A percentile compares a stretch with the other conserved stretches of the same genome.
These are phyloP conservation scores for Mamestra configurata DNA, from an alignment of 1,140 invertebrate genomes.

Conservation along the genomic window DNA sequence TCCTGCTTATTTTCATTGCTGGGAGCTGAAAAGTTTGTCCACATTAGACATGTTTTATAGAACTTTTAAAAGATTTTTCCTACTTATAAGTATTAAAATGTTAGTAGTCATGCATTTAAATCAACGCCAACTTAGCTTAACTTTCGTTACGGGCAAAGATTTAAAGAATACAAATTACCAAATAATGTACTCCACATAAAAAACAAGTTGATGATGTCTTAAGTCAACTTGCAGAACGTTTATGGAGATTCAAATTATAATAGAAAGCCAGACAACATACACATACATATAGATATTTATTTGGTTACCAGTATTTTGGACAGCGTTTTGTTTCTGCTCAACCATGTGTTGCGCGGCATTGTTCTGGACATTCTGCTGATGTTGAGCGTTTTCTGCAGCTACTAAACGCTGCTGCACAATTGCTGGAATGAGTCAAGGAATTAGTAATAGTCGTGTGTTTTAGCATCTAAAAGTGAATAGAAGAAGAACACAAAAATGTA, in stretches of 20 bases:
- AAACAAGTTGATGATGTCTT: slow-evolving; percentile 82
- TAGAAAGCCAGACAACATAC: background rate
- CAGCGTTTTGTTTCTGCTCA: slow-evolving; percentile 75
- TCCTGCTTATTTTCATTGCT: slow-evolving; percentile 72
- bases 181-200: slow-evolving; percentile 80
- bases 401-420: slow-evolving; percentile 82
- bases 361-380: slow-evolving; percentile 73
- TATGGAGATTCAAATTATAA: slow-evolving; percentile 64
- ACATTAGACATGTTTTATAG: slow-evolving; percentile 24
- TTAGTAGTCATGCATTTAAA: slow-evolving; percentile 52
- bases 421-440: slow-evolving; percentile 68
- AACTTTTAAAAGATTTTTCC: background rate
- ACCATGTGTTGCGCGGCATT: slow-evolving; percentile 66
- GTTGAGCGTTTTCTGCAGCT: slow-evolving; percentile 69
- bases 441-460: background rate
- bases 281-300: no score
- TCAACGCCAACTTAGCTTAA: slow-evolving; percentile 1
- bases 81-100: slow-evolving; percentile 46
- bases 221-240: slow-evolving; percentile 83
- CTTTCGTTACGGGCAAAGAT: slow-evolving; percentile 60
- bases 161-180: slow-evolving; percentile 60
- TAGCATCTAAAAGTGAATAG: no score
- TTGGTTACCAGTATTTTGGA: slow-evolving; percentile 65
- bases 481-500: no score
- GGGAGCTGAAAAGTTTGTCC: slow-evolving; percentile 55